phyloP scores from a whole-genome alignment of 92 coral and sea anemone species.

The Epizoanthus illoricatus region DNA sequence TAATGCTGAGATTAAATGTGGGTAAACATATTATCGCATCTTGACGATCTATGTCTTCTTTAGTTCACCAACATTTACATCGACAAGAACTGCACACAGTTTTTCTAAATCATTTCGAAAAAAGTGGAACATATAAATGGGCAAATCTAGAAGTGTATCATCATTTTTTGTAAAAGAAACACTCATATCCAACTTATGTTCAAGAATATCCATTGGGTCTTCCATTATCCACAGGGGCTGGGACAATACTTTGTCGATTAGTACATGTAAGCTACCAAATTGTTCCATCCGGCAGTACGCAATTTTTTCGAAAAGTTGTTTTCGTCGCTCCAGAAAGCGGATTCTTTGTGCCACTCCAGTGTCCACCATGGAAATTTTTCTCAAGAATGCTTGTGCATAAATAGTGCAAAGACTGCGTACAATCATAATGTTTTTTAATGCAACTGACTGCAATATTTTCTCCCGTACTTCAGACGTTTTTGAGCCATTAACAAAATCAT shows the following conservation, averaged over 20 bases:
- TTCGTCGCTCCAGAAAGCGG: not conserved
- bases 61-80: too few species aligned
- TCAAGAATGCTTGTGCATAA: slow-evolving; percentile 20
- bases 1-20: too few species aligned
- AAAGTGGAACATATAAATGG: not conserved
- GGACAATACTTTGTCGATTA: too few species aligned
- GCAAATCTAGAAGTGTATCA: too few species aligned
- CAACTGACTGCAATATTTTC: not conserved
- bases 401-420: not conserved
- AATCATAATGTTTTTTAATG: not conserved
- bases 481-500: too few species aligned
- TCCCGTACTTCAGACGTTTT: not conserved
- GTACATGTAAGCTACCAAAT: not conserved
- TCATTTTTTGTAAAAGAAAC: not conserved
- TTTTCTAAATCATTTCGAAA: not conserved
- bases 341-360: too few species aligned
- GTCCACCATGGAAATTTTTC: slow-evolving; percentile 15
- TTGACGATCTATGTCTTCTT: too few species aligned
- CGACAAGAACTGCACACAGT: not conserved
- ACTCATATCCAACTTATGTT: too few species aligned
- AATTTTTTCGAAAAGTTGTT: not conserved
- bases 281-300: not conserved
- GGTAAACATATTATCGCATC: too few species aligned
- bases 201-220: not conserved
- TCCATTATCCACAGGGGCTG: slow-evolving; percentile 34